phyloP scores from a whole-genome alignment of 2,797 vertebrate genomes.

The Gadopsis bispinosus region DNA sequence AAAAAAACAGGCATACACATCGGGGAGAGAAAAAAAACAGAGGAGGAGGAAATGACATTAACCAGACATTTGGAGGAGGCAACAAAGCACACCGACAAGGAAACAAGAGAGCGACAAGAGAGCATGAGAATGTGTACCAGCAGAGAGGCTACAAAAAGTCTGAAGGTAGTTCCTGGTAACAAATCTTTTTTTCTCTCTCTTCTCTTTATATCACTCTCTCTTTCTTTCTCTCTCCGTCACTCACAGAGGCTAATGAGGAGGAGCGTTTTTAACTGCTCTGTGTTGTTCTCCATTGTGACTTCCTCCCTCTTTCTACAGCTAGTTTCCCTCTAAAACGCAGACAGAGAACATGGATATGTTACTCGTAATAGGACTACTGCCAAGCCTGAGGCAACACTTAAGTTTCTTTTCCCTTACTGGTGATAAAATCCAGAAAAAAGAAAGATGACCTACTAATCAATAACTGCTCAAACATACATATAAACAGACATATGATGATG shows the following conservation, averaged over 20 bases:
- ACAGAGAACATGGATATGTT: constrained; percentile 4
- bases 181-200: constrained; percentile 19
- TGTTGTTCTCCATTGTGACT: constrained; percentile 60
- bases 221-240: constrained; percentile 3
- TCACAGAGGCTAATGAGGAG: not conserved
- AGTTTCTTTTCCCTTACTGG: constrained; percentile 24
- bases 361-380: constrained; percentile 18
- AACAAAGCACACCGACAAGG: constrained; percentile 49
- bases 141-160: not conserved
- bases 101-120: constrained; percentile 60
- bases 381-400: not conserved
- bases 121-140: constrained; percentile 36
- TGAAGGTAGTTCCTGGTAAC: constrained; percentile 51
- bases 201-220: constrained; percentile 9
- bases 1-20: constrained; percentile 23
- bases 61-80: constrained; percentile 58
- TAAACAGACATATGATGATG: not conserved
- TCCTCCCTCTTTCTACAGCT: constrained; percentile 55
- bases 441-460: not conserved
- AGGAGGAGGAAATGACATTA: constrained; percentile 62
- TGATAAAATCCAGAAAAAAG: not conserved
- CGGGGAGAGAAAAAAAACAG: not conserved
- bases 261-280: constrained; percentile 13
- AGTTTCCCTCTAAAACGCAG: constrained; percentile 46
- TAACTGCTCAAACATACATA: not conserved